Percentiles rank a stretch among this genome's conserved stretches.
These are phyloP conservation scores for Gopherus flavomarginatus DNA, from an alignment of 2,113 vertebrate species.

Conservation along the genomic window DNA sequence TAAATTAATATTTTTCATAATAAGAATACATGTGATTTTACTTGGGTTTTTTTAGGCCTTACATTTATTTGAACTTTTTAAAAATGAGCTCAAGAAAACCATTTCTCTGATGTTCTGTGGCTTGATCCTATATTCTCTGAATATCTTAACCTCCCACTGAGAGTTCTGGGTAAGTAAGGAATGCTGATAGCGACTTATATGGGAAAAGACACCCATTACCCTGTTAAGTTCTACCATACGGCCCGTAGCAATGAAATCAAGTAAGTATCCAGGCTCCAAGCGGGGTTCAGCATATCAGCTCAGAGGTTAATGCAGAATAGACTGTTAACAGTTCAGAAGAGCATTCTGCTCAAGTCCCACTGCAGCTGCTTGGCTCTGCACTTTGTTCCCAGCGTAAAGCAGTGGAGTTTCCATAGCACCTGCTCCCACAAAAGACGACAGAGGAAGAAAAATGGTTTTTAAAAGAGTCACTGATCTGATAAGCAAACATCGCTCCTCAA, in stretches of 20 bases:
- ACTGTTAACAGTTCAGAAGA: not conserved
- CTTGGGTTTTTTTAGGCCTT: not conserved
- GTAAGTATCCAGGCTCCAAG: not conserved
- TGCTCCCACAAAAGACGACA: constrained; percentile 6
- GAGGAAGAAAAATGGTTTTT: constrained; percentile 30
- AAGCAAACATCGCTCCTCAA: not conserved
- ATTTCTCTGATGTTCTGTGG: not conserved
- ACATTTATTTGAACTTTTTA: not conserved
- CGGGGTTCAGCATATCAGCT: fast-evolving
- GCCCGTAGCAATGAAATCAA: not conserved
- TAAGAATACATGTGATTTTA: not conserved
- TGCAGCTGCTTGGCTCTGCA: not conserved
- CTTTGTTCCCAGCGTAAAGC: constrained; percentile 2
- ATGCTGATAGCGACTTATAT: not conserved
- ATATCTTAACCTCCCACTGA: not conserved
- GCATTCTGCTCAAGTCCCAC: not conserved
- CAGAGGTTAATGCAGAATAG: not conserved
- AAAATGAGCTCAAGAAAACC: not conserved
- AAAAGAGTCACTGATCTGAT: constrained; percentile 45
- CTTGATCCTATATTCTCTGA: fast-evolving
- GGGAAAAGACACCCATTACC: not conserved
- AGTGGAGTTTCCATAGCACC: not conserved
- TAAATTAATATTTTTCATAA: not conserved
- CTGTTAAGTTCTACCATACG: not conserved
- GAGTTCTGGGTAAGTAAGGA: not conserved